Conservation (phyloP, 2,113 vertebrate species). For the Amblyopsis rosae region DNA sequence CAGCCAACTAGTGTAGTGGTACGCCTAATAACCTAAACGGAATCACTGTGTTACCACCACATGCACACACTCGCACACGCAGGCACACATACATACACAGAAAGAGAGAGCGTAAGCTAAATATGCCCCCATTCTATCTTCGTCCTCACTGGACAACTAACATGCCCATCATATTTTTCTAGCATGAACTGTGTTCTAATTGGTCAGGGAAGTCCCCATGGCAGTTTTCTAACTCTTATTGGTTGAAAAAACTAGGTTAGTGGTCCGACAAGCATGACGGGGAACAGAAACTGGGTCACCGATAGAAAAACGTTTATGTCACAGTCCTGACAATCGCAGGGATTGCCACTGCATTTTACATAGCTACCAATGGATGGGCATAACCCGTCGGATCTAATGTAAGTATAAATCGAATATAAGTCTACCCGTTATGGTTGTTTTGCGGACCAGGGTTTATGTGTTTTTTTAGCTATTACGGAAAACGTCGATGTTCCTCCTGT, state of each 20-base stretch:
- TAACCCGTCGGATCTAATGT: constrained; percentile 37
- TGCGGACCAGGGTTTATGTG: constrained; percentile 1
- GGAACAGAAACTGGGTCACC: constrained; percentile 80
- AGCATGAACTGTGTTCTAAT: constrained; percentile 30
- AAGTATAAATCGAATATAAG: constrained; percentile 45
- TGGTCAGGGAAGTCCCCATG: constrained; percentile 40
- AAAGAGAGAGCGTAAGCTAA: constrained; percentile 16
- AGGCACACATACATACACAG: background rate
- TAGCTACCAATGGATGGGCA: constrained; percentile 46
- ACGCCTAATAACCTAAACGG: background rate
- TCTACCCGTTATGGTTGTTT: background rate
- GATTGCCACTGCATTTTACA: constrained; percentile 43
- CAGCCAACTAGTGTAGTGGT: background rate
- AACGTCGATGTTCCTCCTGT: constrained; percentile 63
- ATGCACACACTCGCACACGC: constrained; percentile 1
- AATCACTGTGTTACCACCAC: background rate
- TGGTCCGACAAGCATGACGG: constrained; percentile 79
- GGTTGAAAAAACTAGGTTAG: constrained; percentile 80
- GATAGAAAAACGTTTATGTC: constrained; percentile 79
- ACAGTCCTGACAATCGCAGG: constrained; percentile 49
- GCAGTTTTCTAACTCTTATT: constrained; percentile 48
- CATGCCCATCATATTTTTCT: constrained; percentile 41
- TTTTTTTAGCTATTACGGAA: constrained; percentile 25
- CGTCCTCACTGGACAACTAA: constrained; percentile 16
- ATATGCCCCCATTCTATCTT: constrained; percentile 40